Evolutionary conservation across 2,888 invertebrate genomes (phyloP).

Genomic region (Coecobrya sp.): DNA sequence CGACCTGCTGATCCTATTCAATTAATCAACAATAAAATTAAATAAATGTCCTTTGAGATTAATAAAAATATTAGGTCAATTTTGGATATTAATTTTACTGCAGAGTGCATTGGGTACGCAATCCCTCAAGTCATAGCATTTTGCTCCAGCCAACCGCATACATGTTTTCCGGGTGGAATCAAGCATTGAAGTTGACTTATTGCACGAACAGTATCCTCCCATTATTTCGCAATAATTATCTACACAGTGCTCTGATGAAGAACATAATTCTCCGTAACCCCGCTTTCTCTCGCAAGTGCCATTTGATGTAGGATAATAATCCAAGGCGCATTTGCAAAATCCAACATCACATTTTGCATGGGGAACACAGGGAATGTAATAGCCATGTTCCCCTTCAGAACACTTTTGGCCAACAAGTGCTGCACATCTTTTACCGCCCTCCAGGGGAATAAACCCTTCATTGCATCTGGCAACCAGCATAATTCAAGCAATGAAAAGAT

Average conservation of each 20-base stretch:
- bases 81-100: too few relatives aligned
- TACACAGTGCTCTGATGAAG: slow-evolving; percentile 17
- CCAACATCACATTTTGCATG: slow-evolving; percentile 55
- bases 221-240: slow-evolving; percentile 61
- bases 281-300: slow-evolving; percentile 43
- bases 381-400: slow-evolving; percentile 58
- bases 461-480: background rate
- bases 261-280: slow-evolving; percentile 42
- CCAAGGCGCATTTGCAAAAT: slow-evolving; percentile 49
- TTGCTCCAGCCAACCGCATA: slow-evolving; percentile 54
- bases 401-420: slow-evolving; percentile 52
- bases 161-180: slow-evolving; percentile 48
- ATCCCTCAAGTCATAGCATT: slow-evolving; percentile 63
- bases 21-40: too few relatives aligned
- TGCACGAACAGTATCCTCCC: slow-evolving; percentile 55
- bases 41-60: too few relatives aligned
- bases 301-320: slow-evolving; percentile 48
- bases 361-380: slow-evolving; percentile 55
- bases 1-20: slow-evolving; percentile 19
- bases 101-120: slow-evolving; percentile 54
- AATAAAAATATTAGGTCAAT: too few relatives aligned
- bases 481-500: too few relatives aligned
- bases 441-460: slow-evolving; percentile 30
- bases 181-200: slow-evolving; percentile 54
- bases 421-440: slow-evolving; percentile 33